A percentile compares a stretch with the other conserved stretches of the same genome.
Conservation (phyloP, 2,797 vertebrate species). For the Pangasius macronema region DNA sequence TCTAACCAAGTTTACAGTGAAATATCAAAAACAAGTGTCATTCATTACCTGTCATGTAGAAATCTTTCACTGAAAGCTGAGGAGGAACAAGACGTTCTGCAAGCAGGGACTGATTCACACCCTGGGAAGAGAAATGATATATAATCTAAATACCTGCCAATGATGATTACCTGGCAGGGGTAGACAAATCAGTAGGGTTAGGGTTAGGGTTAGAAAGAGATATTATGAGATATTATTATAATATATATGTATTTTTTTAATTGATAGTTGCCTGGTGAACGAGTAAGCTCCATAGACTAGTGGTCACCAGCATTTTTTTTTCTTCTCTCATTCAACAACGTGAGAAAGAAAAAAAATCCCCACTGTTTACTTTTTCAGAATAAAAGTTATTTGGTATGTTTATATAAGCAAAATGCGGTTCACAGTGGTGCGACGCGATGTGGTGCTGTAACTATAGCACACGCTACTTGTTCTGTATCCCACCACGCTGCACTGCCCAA, state of each 20-base stretch:
- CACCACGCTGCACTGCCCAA: neutral
- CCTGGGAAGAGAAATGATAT: slow-evolving; percentile 65
- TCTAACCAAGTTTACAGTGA: neutral
- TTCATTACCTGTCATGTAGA: slow-evolving; percentile 94
- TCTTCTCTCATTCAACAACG: neutral
- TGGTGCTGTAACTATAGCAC: neutral
- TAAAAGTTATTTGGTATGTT: neutral
- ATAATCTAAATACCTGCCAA: neutral
- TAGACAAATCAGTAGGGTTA: neutral
- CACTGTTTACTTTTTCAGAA: neutral
- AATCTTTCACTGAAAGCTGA: slow-evolving; percentile 93
- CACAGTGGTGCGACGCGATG: neutral
- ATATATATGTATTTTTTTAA: too few species aligned
- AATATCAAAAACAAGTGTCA: neutral
- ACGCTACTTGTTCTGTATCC: neutral
- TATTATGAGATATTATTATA: too few species aligned
- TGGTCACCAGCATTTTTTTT: neutral
- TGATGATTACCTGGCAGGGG: neutral
- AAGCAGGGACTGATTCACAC: slow-evolving; percentile 85
- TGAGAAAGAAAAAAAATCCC: neutral
- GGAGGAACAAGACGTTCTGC: slow-evolving; percentile 88
- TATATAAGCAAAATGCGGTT: neutral
- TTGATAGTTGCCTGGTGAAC: neutral
- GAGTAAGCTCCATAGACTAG: neutral
- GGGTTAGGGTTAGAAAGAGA: too few species aligned